A percentile compares a stretch with the other conserved stretches of the same genome.
Conservation (phyloP, 1,140 invertebrate species). For the Drosophila leontia region DNA sequence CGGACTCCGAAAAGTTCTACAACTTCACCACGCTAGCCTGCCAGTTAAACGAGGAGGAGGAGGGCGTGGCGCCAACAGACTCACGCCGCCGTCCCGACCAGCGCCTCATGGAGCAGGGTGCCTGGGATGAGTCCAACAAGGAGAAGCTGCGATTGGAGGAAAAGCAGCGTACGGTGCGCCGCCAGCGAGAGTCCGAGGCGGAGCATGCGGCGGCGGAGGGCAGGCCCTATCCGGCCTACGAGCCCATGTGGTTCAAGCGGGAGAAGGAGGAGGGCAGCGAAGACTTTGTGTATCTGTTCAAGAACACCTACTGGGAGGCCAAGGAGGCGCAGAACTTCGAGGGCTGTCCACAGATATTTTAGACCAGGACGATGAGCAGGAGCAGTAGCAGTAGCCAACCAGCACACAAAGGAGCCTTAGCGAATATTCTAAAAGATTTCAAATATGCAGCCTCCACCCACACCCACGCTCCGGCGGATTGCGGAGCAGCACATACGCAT, state of each 20-base stretch:
- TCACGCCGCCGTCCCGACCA: constrained; percentile 97
- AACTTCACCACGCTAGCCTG: constrained; percentile 97
- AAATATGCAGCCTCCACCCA: constrained; percentile 51
- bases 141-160: constrained; percentile 95
- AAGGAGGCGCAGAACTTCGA: constrained; percentile 96
- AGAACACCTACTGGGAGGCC: constrained; percentile 96
- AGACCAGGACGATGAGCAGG: constrained; percentile 22
- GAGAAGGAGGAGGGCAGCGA: constrained; percentile 92
- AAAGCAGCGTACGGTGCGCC: constrained; percentile 93
- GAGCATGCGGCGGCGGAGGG: constrained; percentile 91
- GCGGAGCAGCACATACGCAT: constrained; percentile 44
- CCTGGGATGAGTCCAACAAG: constrained; percentile 98
- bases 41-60: constrained; percentile 98
- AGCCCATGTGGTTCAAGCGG: constrained; percentile 96
- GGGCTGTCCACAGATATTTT: constrained; percentile 97
- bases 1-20: constrained; percentile 92
- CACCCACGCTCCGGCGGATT: constrained; percentile 22
- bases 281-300: constrained; percentile 93
- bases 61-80: constrained; percentile 97
- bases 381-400: constrained; percentile 14
- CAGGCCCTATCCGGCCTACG: constrained; percentile 90
- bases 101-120: constrained; percentile 97
- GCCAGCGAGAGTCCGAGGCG: constrained; percentile 91
- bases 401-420: constrained; percentile 56
- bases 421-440: constrained; percentile 65